Base-by-base conservation (phyloP, 35 echinoderm and acorn worm species). In the Ptychodera flava region DNA sequence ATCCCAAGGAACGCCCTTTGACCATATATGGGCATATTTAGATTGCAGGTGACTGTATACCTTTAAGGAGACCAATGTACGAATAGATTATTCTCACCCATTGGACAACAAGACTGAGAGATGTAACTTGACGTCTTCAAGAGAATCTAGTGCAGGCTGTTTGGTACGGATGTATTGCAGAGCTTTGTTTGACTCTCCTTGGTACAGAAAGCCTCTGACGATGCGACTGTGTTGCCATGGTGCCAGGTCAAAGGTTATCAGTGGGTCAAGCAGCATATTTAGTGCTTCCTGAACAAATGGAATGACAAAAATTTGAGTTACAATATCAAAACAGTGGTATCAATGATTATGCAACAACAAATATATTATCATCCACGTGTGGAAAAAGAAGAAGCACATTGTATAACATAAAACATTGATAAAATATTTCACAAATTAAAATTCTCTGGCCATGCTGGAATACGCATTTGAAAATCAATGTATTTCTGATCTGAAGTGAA, bases 171-270 rank as follows among this genome's bases (percentile, higher is more conserved):
- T 88, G 78, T 99, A 99, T 80, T 99, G 96, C 34, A 99, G 85
- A 28, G 96, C 96, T 80, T 87, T 99, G 88, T 99, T 91, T 32
- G 87, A 85, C 52, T 99, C 88, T 28, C 85, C 85, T 31, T 99
- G 93, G 90, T 99, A 99, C 29, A 99, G 88, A 53, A 99, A 94
- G 36, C 90, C 78, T 77, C 88, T 93, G 83, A 99, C 92, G 31
- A 99, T 92, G 31, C 81, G 83, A 16, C 86, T 87, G 86, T 99
- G 96, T 90, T 99, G 96, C 96, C 96, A 99, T 86, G 96, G 86
- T 12, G 91, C 87, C 64, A 94, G 78, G 53, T 86, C 93, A 36
- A 82, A 86, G 36, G 86, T 89, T 36, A 90, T 92, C 84, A 91
- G 89, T 36, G 96, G 96, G 86, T 99, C 96, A 31, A 99, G 90